These are phyloP conservation scores for Siniperca obscura DNA, from an alignment of 2,797 vertebrate species.

Conservation along the genomic window DNA sequence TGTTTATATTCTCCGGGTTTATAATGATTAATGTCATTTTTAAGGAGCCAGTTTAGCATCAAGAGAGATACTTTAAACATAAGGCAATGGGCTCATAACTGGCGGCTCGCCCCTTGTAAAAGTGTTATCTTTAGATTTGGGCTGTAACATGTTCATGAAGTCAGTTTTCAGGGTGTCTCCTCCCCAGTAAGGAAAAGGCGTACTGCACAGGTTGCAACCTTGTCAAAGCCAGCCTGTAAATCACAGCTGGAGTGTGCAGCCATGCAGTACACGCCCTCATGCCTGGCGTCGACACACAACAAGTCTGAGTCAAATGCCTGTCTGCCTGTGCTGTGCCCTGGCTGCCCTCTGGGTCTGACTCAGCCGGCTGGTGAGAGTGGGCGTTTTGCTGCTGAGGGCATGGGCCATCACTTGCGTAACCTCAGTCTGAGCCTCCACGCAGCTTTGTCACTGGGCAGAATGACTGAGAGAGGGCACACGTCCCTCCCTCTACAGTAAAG, in stretches of 20 bases:
- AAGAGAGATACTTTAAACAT: neutral
- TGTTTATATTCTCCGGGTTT: conserved; percentile 7
- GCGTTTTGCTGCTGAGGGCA: conserved; percentile 48
- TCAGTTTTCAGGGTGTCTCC: conserved; percentile 61
- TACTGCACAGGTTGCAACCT: conserved; percentile 58
- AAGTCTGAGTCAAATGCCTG: conserved; percentile 54
- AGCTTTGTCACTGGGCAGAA: conserved; percentile 45
- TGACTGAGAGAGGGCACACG: conserved; percentile 45
- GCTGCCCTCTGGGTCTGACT: conserved; percentile 75
- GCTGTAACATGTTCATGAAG: conserved; percentile 61
- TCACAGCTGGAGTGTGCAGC: conserved; percentile 62
- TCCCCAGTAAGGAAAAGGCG: conserved; percentile 58
- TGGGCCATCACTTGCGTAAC: conserved; percentile 54
- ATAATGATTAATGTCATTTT: conserved; percentile 1
- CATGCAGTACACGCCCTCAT: conserved; percentile 54
- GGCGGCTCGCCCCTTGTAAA: conserved; percentile 15
- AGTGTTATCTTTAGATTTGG: conserved; percentile 56
- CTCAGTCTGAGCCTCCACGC: conserved; percentile 34
- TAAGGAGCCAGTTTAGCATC: conserved; percentile 4
- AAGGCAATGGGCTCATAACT: conserved; percentile 1
- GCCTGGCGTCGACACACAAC: conserved; percentile 28
- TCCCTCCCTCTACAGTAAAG: conserved; percentile 13
- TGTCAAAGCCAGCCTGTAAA: conserved; percentile 80
- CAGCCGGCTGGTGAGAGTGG: conserved; percentile 62
- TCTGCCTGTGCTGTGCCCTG: conserved; percentile 52